A percentile compares a stretch with the other conserved stretches of the same genome.
These are phyloP conservation scores for Lycaena phlaeas DNA, from an alignment of 2,888 invertebrate genomes.

Conservation along the genomic window DNA sequence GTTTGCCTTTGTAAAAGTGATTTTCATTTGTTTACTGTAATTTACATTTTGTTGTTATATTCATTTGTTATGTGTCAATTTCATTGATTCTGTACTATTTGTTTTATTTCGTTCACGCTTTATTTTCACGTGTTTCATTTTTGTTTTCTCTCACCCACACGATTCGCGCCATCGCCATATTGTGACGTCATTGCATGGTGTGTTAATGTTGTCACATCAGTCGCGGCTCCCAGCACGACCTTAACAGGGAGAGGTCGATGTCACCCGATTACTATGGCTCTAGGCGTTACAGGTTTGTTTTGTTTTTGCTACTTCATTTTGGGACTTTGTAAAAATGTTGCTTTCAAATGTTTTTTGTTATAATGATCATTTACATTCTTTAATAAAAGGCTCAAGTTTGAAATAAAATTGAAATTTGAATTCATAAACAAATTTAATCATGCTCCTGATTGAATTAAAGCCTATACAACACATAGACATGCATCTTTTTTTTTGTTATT, in stretches of 20 bases:
- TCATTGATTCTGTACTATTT: not conserved
- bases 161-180: slow-evolving; percentile 34
- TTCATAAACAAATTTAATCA: too few species aligned
- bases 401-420: too few species aligned
- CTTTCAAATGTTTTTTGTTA: slow-evolving; percentile 10
- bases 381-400: not conserved
- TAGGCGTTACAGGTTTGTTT: slow-evolving; percentile 83
- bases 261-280: slow-evolving; percentile 82
- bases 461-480: too few species aligned
- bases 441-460: too few species aligned
- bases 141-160: slow-evolving; percentile 23
- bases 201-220: slow-evolving; percentile 49
- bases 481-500: too few species aligned
- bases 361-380: slow-evolving; percentile 15
- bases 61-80: slow-evolving; percentile 4
- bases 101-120: slow-evolving; percentile 12
- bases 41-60: not conserved
- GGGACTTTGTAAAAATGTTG: slow-evolving; percentile 11
- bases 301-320: slow-evolving; percentile 12
- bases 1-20: not conserved
- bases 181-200: slow-evolving; percentile 66
- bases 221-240: slow-evolving; percentile 83
- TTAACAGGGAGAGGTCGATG: slow-evolving; percentile 76
- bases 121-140: slow-evolving; percentile 27
- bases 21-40: slow-evolving; percentile 20